Conservation (phyloP, 2,888 invertebrate species). For the Philonicus albiceps region DNA sequence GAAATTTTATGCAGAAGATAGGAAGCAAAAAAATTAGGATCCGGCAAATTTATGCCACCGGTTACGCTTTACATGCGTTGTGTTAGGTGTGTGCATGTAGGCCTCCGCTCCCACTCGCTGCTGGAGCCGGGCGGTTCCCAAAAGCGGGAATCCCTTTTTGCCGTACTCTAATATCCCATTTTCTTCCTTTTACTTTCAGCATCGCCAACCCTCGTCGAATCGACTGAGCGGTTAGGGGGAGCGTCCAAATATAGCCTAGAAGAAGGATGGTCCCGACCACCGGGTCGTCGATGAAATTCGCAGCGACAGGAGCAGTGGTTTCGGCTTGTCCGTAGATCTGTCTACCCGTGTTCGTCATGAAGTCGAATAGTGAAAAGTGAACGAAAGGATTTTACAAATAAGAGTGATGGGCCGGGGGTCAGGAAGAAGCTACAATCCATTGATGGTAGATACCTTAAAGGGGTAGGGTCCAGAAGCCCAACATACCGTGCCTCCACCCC, state of each 20-base stretch:
- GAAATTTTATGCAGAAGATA: conserved; percentile 29
- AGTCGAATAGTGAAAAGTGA: conserved; percentile 36
- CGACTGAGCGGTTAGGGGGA: conserved; percentile 12
- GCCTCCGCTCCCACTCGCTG: background rate
- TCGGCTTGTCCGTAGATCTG: background rate
- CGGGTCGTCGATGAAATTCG: background rate
- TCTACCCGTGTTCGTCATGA: conserved; percentile 15
- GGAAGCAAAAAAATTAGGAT: conserved; percentile 17
- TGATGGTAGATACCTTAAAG: background rate
- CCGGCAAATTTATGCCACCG: conserved; percentile 17
- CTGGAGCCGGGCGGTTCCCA: background rate
- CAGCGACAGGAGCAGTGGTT: conserved; percentile 15
- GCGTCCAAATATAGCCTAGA: conserved; percentile 9
- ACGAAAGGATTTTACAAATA: conserved; percentile 38
- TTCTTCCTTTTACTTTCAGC: conserved; percentile 30
- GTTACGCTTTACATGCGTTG: background rate
- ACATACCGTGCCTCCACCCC: background rate
- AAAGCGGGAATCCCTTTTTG: conserved; percentile 15
- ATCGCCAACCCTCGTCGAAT: conserved; percentile 14
- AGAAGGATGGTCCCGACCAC: background rate
- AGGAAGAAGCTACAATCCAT: background rate
- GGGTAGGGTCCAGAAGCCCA: background rate
- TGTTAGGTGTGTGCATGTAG: background rate
- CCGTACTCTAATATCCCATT: conserved; percentile 14
- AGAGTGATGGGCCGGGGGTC: background rate